phyloP scores from a whole-genome alignment of 2,797 vertebrate species.

The Sebastes diploproa region DNA sequence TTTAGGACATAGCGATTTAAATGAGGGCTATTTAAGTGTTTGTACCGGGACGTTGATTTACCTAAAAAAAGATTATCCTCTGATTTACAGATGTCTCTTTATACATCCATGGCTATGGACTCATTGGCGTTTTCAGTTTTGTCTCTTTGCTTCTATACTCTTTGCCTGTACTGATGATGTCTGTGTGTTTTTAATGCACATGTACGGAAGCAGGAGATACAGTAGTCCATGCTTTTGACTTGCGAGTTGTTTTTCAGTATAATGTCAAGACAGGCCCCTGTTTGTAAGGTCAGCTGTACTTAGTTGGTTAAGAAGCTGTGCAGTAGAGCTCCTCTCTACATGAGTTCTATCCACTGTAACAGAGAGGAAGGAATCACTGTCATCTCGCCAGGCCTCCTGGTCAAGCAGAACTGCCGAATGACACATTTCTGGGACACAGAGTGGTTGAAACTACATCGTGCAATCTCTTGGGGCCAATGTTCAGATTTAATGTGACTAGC shows the following conservation, averaged over 20 bases:
- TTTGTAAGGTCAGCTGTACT: conserved; percentile 15
- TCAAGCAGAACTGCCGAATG: conserved; percentile 44
- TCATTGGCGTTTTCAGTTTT: too few relatives aligned
- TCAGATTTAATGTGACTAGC: conserved; percentile 64
- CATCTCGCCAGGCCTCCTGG: conserved; percentile 13
- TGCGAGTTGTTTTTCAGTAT: background rate
- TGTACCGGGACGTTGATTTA: too few relatives aligned
- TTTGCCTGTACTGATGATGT: background rate
- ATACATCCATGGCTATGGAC: too few relatives aligned
- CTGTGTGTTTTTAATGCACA: background rate
- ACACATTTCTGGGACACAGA: conserved; percentile 46
- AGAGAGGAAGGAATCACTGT: conserved; percentile 20
- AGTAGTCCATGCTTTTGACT: background rate
- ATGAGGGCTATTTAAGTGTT: too few relatives aligned
- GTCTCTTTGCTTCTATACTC: too few relatives aligned
- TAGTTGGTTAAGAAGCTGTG: conserved; percentile 17
- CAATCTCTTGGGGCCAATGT: conserved; percentile 53
- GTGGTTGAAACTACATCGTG: conserved; percentile 38
- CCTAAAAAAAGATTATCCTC: too few relatives aligned
- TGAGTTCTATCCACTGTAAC: conserved; percentile 7
- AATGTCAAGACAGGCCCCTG: background rate
- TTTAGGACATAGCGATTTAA: too few relatives aligned
- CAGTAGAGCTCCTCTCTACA: background rate
- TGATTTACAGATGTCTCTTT: too few relatives aligned
- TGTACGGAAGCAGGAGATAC: background rate